Evolutionary conservation across 2,113 vertebrate species (phyloP).

Genomic region (Rhynchopsitta pachyrhyncha): DNA sequence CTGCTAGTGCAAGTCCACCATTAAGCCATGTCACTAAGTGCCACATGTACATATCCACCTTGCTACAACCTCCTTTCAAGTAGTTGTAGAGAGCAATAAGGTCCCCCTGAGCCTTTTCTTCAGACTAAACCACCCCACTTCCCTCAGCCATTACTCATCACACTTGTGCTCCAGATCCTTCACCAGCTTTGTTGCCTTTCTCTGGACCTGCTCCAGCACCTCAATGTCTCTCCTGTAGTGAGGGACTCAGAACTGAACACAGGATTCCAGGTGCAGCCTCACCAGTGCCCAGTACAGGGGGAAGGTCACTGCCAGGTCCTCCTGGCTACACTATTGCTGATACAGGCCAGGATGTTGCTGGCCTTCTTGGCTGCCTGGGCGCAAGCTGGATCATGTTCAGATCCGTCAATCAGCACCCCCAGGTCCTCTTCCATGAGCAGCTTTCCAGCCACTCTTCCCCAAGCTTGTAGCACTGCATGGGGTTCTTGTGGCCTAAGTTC

Average conservation of each 20-base stretch:
- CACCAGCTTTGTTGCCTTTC: not conserved
- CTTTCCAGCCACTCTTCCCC: not conserved
- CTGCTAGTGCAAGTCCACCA: not conserved
- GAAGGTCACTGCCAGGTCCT: fast-evolving
- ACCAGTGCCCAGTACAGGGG: not conserved
- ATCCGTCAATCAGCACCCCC: fast-evolving
- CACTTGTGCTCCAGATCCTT: not conserved
- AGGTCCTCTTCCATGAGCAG: fast-evolving
- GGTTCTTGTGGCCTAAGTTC: not conserved
- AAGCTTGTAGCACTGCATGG: fast-evolving
- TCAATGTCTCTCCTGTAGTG: fast-evolving
- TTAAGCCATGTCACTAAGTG: not conserved
- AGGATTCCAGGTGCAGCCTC: not conserved
- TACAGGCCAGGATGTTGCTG: fast-evolving
- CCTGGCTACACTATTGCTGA: not conserved
- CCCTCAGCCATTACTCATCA: not conserved
- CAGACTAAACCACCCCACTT: not conserved
- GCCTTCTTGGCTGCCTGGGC: not conserved
- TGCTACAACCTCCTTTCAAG: not conserved
- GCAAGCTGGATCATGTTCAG: not conserved
- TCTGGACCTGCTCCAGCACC: fast-evolving
- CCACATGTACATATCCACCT: fast-evolving
- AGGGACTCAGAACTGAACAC: not conserved
- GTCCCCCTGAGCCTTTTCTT: not conserved
- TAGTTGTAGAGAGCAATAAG: fast-evolving